Evolutionary conservation across 2,888 invertebrate species (phyloP).

Genomic region (Eucera pruinosa): DNA sequence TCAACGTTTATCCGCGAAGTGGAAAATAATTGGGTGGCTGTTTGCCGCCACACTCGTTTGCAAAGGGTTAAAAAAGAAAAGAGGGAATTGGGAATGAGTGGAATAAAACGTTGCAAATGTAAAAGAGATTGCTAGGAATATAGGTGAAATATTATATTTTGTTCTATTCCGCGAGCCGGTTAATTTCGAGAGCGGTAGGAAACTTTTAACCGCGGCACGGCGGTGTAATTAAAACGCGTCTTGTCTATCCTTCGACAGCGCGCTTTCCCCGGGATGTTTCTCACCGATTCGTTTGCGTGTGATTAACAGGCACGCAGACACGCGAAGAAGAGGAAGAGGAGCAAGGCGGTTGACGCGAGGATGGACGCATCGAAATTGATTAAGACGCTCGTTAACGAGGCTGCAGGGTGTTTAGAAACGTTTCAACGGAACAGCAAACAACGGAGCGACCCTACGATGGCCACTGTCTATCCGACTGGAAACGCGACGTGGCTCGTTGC

Average conservation of each 20-base stretch:
- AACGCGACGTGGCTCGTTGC: conserved; percentile 30
- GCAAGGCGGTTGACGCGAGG: background rate
- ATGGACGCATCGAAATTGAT: conserved; percentile 26
- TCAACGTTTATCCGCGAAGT: no score
- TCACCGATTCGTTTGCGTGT: background rate
- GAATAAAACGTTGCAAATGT: no score
- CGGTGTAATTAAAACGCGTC: background rate
- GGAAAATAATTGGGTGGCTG: no score
- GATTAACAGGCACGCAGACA: background rate
- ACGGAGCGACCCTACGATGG: background rate
- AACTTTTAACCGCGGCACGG: no score
- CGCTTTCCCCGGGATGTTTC: background rate
- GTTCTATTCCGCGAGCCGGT: no score
- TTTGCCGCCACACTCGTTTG: no score
- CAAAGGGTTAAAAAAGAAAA: no score
- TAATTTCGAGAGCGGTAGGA: no score
- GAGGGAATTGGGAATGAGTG: no score
- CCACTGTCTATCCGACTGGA: conserved; percentile 15
- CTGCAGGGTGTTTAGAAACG: conserved; percentile 4
- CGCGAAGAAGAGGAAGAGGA: background rate
- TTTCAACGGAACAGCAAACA: conserved; percentile 3
- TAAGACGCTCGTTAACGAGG: conserved; percentile 32
- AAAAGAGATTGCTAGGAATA: no score
- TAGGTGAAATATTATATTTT: no score
- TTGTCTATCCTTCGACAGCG: background rate